Conservation (phyloP, 2,113 vertebrate genomes). For the Spea bombifrons region DNA sequence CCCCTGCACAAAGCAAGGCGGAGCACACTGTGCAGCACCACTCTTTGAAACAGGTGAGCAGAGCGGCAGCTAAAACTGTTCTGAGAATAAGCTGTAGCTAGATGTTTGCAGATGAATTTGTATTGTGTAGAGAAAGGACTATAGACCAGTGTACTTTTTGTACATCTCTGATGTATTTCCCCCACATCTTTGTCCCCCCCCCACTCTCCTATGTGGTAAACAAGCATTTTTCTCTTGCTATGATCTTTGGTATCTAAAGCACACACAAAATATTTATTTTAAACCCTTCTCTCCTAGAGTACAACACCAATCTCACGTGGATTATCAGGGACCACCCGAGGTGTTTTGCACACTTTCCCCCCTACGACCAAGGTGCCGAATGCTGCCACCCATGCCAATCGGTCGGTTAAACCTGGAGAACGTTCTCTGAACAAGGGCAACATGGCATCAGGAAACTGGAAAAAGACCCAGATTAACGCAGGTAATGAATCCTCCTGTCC, state of each 20-base stretch:
- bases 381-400: slow-evolving; percentile 74
- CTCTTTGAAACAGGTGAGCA: slow-evolving; percentile 81
- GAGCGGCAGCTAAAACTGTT: too few relatives aligned
- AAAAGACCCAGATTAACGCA: slow-evolving; percentile 79
- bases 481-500: slow-evolving; percentile 62
- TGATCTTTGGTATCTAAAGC: too few relatives aligned
- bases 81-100: too few relatives aligned
- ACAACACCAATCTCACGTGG: slow-evolving; percentile 41
- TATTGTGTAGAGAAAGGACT: too few relatives aligned
- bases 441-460: slow-evolving; percentile 78
- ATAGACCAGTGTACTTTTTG: too few relatives aligned
- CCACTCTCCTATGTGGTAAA: too few relatives aligned
- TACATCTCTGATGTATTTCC: too few relatives aligned
- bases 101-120: too few relatives aligned
- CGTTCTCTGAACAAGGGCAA: slow-evolving; percentile 73
- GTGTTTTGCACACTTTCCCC: slow-evolving; percentile 80
- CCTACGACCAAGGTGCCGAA: slow-evolving; percentile 85
- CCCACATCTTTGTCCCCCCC: too few relatives aligned
- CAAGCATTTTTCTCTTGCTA: too few relatives aligned
- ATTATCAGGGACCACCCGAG: slow-evolving; percentile 64
- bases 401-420: slow-evolving; percentile 81
- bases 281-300: not conserved
- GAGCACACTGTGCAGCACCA: slow-evolving; percentile 75
- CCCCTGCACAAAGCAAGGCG: slow-evolving; percentile 69
- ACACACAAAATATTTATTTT: not conserved